Evolutionary conservation across 1,140 invertebrate genomes (phyloP), one percentile per base, ranked within the genome.

Genomic region (Oppia nitens): DNA sequence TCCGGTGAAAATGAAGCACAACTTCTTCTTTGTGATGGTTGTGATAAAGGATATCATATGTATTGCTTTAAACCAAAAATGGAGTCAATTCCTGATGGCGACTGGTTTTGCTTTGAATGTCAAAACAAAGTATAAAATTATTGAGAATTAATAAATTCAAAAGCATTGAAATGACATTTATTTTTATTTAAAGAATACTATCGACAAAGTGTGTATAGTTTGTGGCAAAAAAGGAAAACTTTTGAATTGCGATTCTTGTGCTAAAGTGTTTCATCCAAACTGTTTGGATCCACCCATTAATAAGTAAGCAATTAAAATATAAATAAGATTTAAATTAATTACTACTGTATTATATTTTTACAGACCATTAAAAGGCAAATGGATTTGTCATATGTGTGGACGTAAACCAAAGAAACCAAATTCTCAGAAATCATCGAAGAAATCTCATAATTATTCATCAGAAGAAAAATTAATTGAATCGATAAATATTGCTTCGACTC

Each of bases 11-110:
- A 95, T 67, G 93, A 97, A 74, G 92, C 91, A 65, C 86, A 93
- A 70, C 72, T 97, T 49, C 74, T 97, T 59, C 75, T 97, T 2
- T 97, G 93, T 75, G 93, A 97, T 75, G 86, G 89, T 61, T 97
- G 93, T 77, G 93, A 97, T 75, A 88, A 89, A 72, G 93, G 92
- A 52, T 96, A 95, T 72, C 93, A 96, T 76, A 96, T 89, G 49
- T 96, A 96, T 70, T 97, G 92, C 76, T 96, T 97, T 76, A 91
- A 90, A 75, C 92, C 92, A 64, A 84, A 88, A 74, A 89, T 97
- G 85, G 87, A 91, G 59, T 85, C 83, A 67, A 94, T 81, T 74
- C 92, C 92, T 45, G 90, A 95, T 67, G 93, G 93, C 60, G 91
- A 97, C 71, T 97, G 92, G 92, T 96, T 73, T 71, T 96, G 92